A percentile compares a stretch with the other conserved stretches of the same genome.
Conservation (phyloP, 2,888 invertebrate species). For the Unio delphinus region DNA sequence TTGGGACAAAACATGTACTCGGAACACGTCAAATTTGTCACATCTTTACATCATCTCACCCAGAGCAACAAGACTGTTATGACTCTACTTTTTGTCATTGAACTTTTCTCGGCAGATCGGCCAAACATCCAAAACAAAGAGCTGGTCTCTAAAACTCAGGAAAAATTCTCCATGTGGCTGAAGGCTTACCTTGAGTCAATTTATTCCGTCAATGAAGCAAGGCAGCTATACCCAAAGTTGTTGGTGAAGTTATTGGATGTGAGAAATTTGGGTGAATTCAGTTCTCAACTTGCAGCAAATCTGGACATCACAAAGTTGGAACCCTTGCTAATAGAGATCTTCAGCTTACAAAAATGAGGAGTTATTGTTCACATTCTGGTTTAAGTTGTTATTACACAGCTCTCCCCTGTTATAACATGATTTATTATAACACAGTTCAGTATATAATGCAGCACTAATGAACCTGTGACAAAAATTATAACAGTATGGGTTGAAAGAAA, state of each 20-base stretch:
- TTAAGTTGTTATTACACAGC: too few relatives aligned
- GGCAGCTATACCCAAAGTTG: conserved; percentile 72
- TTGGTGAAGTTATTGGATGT: conserved; percentile 72
- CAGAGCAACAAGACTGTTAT: conserved; percentile 70
- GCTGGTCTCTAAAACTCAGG: conserved; percentile 68
- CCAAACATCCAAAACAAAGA: conserved; percentile 62
- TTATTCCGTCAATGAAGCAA: conserved; percentile 85
- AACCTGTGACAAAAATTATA: too few relatives aligned
- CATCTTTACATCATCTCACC: conserved; percentile 68
- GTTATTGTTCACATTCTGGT: conserved; percentile 4
- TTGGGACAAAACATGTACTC: conserved; percentile 65
- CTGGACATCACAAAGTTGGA: conserved; percentile 58
- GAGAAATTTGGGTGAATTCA: conserved; percentile 65
- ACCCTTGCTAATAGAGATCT: conserved; percentile 62
- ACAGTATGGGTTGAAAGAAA: too few relatives aligned
- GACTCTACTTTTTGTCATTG: conserved; percentile 70
- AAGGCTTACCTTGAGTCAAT: conserved; percentile 85
- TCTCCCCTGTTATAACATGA: too few relatives aligned
- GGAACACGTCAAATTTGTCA: conserved; percentile 71
- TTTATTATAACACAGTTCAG: too few relatives aligned
- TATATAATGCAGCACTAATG: too few relatives aligned
- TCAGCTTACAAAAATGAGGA: conserved; percentile 48
- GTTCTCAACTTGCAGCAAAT: conserved; percentile 53
- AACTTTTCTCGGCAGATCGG: conserved; percentile 71
- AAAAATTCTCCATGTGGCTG: conserved; percentile 84